phyloP scores from a whole-genome alignment of 2,888 invertebrate species.

The Rhagonycha lutea region DNA sequence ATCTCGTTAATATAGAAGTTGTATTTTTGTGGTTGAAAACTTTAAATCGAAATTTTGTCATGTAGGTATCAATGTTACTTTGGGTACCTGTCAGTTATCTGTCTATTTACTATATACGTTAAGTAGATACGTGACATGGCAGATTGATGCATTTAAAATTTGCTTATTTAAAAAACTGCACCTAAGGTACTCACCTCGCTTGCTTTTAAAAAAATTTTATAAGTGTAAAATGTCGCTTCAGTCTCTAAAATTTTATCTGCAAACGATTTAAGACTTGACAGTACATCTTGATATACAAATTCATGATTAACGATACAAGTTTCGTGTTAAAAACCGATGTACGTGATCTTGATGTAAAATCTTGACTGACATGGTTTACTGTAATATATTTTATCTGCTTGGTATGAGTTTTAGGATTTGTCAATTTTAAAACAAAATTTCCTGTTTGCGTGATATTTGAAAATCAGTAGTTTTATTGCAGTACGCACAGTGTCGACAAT shows the following conservation, averaged over 20 bases:
- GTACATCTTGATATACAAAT: background rate
- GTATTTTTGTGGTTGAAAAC: background rate
- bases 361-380: background rate
- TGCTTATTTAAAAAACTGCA: background rate
- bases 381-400: background rate
- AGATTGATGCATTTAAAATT: background rate
- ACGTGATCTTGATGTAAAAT: background rate
- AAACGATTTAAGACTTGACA: background rate
- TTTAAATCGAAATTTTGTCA: background rate
- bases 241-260: background rate
- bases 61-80: too few relatives aligned
- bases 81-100: background rate
- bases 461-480: background rate
- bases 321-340: background rate
- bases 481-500: background rate
- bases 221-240: background rate
- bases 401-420: background rate
- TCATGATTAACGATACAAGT: background rate
- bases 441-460: background rate
- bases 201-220: background rate
- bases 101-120: background rate
- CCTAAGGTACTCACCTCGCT: too few relatives aligned
- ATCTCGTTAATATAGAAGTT: background rate
- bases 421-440: background rate
- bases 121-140: background rate